These are phyloP conservation scores for Phymanthus crucifer DNA, from an alignment of 92 coral and sea anemone species.

Conservation along the genomic window DNA sequence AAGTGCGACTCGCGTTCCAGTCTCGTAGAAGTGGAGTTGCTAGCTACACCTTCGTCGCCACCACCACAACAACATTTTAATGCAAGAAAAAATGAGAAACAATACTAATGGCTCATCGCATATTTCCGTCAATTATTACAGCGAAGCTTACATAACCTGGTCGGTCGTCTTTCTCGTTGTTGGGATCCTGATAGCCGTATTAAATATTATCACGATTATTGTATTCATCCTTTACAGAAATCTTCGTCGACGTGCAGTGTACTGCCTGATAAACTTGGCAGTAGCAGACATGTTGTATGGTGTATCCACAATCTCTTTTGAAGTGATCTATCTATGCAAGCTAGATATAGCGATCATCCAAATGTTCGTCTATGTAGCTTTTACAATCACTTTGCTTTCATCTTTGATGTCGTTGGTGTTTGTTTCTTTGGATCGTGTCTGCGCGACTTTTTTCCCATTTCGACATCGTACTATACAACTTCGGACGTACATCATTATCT, in stretches of 20 bases:
- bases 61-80: too few species aligned
- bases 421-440: slow-evolving; percentile 24
- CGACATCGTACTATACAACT: background rate
- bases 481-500: background rate
- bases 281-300: slow-evolving; percentile 30
- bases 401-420: slow-evolving; percentile 21
- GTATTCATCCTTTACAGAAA: background rate
- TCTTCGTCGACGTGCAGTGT: background rate
- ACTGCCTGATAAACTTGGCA: background rate
- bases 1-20: too few species aligned
- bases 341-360: background rate
- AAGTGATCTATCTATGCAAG: background rate
- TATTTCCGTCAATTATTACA: background rate
- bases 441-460: slow-evolving; percentile 17
- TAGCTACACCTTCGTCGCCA: too few species aligned
- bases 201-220: background rate
- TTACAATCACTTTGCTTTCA: background rate
- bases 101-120: background rate
- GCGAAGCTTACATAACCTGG: background rate
- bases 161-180: background rate
- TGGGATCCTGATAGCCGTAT: background rate
- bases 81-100: background rate
- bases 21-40: too few species aligned
- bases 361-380: background rate
- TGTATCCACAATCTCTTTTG: slow-evolving; percentile 3